Percentiles rank a stretch among this genome's conserved stretches.
Evolutionary conservation across 2,888 invertebrate genomes (phyloP).

Genomic region (Tenthredo amoena): DNA sequence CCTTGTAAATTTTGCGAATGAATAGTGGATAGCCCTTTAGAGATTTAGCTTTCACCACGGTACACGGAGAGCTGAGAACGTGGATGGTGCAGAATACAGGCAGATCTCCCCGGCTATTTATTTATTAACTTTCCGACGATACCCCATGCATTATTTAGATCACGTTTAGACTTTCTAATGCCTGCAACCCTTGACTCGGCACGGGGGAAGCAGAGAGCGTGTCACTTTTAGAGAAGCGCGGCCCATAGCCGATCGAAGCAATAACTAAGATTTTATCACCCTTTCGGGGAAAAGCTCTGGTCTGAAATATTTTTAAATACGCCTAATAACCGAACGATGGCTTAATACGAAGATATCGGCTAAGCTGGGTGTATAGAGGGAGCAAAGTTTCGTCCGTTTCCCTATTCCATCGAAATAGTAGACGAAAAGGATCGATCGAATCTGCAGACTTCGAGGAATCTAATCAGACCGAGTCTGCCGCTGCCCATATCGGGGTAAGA

Average conservation of each 20-base stretch:
- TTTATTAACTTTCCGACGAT: conserved; percentile 50
- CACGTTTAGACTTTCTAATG: conserved; percentile 52
- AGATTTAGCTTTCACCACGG: conserved; percentile 41
- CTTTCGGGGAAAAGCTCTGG: neutral
- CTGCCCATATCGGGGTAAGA: neutral
- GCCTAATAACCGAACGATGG: neutral
- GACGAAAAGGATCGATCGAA: conserved; percentile 8
- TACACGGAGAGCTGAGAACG: neutral
- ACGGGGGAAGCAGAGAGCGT: neutral
- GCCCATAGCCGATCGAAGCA: neutral
- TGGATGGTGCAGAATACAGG: neutral
- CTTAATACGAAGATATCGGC: neutral
- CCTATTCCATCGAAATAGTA: conserved; percentile 3
- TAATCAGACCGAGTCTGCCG: conserved; percentile 22
- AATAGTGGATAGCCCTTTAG: conserved; percentile 43
- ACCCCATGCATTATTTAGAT: conserved; percentile 52
- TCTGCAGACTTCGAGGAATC: conserved; percentile 24
- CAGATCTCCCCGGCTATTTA: conserved; percentile 24
- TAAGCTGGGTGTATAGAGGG: neutral
- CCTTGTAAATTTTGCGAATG: conserved; percentile 51
- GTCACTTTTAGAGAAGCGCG: neutral
- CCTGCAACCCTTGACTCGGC: conserved; percentile 48
- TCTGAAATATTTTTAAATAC: neutral
- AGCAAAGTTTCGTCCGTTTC: neutral
- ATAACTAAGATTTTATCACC: neutral